These are phyloP conservation scores for Epirrita christyi DNA, from an alignment of 2,888 invertebrate genomes.

Conservation along the genomic window DNA sequence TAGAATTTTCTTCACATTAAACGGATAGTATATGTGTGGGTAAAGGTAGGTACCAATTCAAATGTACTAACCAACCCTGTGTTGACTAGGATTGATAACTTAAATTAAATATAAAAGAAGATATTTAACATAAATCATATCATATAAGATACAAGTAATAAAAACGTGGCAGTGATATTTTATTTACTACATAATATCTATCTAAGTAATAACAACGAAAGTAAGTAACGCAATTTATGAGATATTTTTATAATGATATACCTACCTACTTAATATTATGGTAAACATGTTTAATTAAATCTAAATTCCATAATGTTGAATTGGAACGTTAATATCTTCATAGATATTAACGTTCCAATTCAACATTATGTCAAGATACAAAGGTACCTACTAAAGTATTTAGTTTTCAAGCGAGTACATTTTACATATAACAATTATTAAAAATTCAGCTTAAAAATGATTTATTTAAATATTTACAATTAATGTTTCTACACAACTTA, in stretches of 20 bases:
- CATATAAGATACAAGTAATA: conserved; percentile 53
- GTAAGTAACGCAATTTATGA: neutral
- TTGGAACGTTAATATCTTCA: neutral
- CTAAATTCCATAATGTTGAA: conserved; percentile 3
- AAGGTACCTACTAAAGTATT: too few relatives aligned
- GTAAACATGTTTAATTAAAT: conserved; percentile 45
- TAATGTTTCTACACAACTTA: neutral
- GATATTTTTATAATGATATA: neutral
- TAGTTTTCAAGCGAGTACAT: too few relatives aligned
- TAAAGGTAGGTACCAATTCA: neutral
- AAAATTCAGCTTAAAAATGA: neutral
- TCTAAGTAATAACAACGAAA: neutral
- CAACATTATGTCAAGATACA: neutral
- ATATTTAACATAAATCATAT: conserved; percentile 38
- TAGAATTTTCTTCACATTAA: neutral
- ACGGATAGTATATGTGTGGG: neutral
- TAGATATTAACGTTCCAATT: neutral
- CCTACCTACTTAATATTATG: conserved; percentile 45
- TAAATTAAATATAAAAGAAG: conserved; percentile 38
- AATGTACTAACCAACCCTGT: conserved; percentile 73
- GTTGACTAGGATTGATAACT: conserved; percentile 82
- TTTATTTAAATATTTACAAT: conserved; percentile 21
- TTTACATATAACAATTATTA: too few relatives aligned
- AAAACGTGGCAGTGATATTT: conserved; percentile 76
- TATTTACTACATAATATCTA: conserved; percentile 44